Evolutionary conservation across 1,140 invertebrate genomes (phyloP).

Genomic region (Cydia strobilella): DNA sequence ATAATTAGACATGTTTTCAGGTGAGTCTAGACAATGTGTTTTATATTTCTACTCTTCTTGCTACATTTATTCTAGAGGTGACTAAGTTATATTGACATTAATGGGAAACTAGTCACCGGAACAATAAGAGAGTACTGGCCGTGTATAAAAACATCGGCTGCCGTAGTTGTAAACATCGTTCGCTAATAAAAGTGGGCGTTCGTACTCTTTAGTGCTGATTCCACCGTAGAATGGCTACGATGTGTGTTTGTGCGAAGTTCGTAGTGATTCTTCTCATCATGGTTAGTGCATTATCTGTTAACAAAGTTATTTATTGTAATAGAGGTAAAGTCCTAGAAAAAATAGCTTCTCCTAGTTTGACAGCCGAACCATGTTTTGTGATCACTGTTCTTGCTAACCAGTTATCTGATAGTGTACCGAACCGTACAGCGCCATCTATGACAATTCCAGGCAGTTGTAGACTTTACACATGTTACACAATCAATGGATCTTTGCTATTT

Average conservation of each 20-base stretch:
- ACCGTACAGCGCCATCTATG: no score
- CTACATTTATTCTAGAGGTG: background rate
- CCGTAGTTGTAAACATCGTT: background rate
- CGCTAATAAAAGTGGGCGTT: background rate
- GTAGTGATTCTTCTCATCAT: background rate
- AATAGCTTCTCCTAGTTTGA: no score
- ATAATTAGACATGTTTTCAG: no score
- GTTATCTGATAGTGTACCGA: no score
- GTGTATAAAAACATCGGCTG: slow-evolving; percentile 2
- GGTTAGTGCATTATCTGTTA: background rate
- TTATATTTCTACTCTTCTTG: no score
- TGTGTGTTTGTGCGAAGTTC: background rate
- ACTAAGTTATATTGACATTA: background rate
- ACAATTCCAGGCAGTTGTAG: no score
- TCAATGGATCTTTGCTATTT: no score
- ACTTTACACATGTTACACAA: no score
- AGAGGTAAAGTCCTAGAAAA: background rate
- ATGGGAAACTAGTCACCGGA: background rate
- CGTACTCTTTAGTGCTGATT: background rate
- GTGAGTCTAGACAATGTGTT: no score
- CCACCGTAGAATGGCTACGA: background rate
- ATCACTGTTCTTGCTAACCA: no score
- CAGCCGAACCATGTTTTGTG: no score
- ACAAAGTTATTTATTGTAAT: background rate
- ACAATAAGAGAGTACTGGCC: background rate